Evolutionary conservation across 2,888 invertebrate genomes (phyloP).

Genomic region (Calameuta idolon): DNA sequence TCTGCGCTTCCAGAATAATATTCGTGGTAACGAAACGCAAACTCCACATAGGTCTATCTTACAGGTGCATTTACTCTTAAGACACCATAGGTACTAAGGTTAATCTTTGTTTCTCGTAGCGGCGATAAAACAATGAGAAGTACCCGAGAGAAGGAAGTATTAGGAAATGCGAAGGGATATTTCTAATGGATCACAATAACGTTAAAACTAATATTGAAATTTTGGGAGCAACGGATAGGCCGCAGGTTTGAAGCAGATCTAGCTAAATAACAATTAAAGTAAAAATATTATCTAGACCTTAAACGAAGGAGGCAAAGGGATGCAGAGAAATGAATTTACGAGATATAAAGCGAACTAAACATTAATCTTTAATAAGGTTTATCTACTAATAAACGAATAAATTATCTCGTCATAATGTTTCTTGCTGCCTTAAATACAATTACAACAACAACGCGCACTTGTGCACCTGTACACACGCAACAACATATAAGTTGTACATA

Average conservation of each 20-base stretch:
- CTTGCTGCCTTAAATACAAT: constrained; percentile 47
- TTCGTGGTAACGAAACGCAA: not conserved
- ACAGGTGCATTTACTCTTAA: not conserved
- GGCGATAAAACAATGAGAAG: not conserved
- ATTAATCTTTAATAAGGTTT: constrained; percentile 11
- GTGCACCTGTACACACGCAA: not conserved
- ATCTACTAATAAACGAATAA: constrained; percentile 16
- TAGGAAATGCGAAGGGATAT: not conserved
- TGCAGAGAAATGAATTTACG: constrained; percentile 3
- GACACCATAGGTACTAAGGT: not conserved
- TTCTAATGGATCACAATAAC: constrained; percentile 7
- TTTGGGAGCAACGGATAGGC: constrained; percentile 28
- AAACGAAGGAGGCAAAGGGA: constrained; percentile 2
- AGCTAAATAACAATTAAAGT: constrained; percentile 3
- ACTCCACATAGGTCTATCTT: constrained; percentile 1
- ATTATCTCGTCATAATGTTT: constrained; percentile 26
- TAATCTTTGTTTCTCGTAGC: constrained; percentile 3
- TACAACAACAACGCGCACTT: constrained; percentile 11
- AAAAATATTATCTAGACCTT: constrained; percentile 16
- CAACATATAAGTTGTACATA: not conserved
- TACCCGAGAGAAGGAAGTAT: not conserved
- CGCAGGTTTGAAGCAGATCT: constrained; percentile 11
- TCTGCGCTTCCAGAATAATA: not conserved
- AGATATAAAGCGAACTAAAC: constrained; percentile 9
- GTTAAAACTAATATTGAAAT: constrained; percentile 24